These are phyloP conservation scores for Grammomys dolichurus DNA, from an alignment of 2,113 vertebrate genomes.

Conservation along the genomic window DNA sequence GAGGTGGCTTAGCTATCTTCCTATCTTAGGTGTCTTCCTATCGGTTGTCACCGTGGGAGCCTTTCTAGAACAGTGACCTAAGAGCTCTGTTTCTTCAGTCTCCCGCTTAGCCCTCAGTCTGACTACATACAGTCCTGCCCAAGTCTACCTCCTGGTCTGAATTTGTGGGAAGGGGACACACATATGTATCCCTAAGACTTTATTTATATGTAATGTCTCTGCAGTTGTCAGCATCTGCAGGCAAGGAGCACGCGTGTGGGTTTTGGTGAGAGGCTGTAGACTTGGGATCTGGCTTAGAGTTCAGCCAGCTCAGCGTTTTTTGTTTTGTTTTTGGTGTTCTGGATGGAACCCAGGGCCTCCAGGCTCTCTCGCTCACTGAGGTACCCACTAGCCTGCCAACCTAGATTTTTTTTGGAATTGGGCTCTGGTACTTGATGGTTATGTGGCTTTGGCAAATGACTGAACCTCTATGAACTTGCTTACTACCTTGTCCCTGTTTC, in stretches of 20 bases:
- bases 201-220: not conserved
- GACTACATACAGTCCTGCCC: accelerated
- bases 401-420: not conserved
- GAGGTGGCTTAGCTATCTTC: not conserved
- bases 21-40: not conserved
- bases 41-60: too few species aligned
- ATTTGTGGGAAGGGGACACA: not conserved
- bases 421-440: not conserved
- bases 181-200: not conserved
- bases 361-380: not conserved
- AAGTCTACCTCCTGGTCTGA: not conserved
- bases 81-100: not conserved
- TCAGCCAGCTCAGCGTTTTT: not conserved
- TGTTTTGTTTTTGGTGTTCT: not conserved
- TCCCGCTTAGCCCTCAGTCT: not conserved
- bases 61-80: not conserved
- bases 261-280: not conserved
- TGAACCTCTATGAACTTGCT: not conserved
- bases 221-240: not conserved
- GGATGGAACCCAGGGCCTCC: not conserved
- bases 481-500: not conserved
- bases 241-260: not conserved
- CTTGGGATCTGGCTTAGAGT: not conserved
- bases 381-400: not conserved
- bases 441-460: not conserved